These are phyloP conservation scores for Theonella swinhoei DNA, from an alignment of 37 sponge, comb jelly and placozoan genomes.

Conservation along the genomic window DNA sequence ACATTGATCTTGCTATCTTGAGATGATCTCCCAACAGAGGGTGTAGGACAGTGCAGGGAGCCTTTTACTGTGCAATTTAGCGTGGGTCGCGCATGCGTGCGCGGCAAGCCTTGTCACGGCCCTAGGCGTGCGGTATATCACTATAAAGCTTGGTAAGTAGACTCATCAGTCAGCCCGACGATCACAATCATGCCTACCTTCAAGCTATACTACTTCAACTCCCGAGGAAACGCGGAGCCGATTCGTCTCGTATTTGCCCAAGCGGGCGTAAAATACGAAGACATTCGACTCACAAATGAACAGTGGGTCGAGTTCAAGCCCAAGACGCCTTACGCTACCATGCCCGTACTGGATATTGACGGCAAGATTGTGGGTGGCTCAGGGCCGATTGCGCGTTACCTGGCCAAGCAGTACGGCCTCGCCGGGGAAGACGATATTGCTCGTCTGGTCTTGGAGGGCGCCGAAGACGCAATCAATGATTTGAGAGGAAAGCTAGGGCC, in stretches of 20 bases:
- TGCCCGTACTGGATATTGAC: constrained; percentile 71
- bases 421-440: constrained; percentile 58
- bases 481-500: constrained; percentile 1
- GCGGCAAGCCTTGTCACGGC: too few species aligned
- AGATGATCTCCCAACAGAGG: too few species aligned
- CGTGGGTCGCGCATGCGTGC: too few species aligned
- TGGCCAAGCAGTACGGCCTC: constrained; percentile 58
- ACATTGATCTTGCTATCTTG: too few species aligned
- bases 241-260: constrained; percentile 50
- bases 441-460: constrained; percentile 28
- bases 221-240: constrained; percentile 43
- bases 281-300: constrained; percentile 23
- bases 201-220: constrained; percentile 55
- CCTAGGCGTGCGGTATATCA: too few species aligned
- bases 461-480: constrained; percentile 36
- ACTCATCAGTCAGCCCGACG: too few species aligned
- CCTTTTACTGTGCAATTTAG: too few species aligned
- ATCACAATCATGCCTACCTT: constrained; percentile 58
- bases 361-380: constrained; percentile 64
- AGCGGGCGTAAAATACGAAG: constrained; percentile 53
- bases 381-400: constrained; percentile 40
- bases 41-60: too few species aligned
- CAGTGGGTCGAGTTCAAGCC: constrained; percentile 53
- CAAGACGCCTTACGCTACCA: constrained; percentile 45
- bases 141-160: too few species aligned